phyloP scores from a whole-genome alignment of 2,888 invertebrate species.

The Actias luna region DNA sequence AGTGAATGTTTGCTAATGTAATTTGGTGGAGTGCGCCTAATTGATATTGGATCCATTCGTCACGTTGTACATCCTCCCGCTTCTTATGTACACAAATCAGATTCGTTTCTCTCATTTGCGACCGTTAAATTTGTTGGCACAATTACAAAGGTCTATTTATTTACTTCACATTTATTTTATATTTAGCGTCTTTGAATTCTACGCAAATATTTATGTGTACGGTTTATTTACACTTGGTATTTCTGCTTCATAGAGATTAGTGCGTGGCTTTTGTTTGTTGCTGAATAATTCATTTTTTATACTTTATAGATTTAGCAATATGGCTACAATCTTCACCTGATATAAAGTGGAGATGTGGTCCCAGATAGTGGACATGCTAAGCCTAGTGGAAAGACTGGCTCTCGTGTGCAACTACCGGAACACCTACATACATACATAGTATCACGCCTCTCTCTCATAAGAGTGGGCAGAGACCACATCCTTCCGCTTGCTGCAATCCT shows the following conservation, averaged over 20 bases:
- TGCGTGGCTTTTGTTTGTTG: not conserved
- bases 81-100: not conserved
- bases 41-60: conserved; percentile 4
- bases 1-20: not conserved
- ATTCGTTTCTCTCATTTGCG: not conserved
- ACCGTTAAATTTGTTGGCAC: not conserved
- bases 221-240: not conserved
- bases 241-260: not conserved
- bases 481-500: too few species aligned
- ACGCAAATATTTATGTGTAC: not conserved
- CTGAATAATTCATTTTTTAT: not conserved
- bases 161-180: not conserved
- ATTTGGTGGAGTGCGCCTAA: not conserved
- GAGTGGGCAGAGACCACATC: too few species aligned
- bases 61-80: not conserved
- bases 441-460: too few species aligned
- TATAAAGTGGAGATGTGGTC: too few species aligned
- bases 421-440: too few species aligned
- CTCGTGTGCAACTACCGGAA: too few species aligned
- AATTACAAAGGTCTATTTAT: conserved; percentile 12
- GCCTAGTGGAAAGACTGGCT: too few species aligned
- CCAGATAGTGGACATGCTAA: too few species aligned
- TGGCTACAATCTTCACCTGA: too few species aligned
- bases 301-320: too few species aligned
- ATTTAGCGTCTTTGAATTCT: not conserved